phyloP scores from a whole-genome alignment of 2,888 invertebrate genomes.

The Acrobasis suavella region DNA sequence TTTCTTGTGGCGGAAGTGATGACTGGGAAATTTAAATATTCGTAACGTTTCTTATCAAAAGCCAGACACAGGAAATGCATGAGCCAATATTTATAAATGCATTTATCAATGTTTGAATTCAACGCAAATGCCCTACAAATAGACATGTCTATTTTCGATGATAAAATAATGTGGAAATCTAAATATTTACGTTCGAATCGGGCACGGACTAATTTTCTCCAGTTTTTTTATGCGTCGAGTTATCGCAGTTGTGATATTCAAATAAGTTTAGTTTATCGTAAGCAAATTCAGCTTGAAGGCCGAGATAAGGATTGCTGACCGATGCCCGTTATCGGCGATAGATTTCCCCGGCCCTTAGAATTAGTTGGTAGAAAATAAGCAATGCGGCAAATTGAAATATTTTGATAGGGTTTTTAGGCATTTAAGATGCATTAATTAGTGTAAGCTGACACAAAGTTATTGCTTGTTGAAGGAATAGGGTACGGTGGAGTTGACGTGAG shows the following conservation, averaged over 20 bases:
- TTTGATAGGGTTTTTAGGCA: background rate
- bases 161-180: slow-evolving; percentile 4
- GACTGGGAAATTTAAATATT: background rate
- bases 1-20: no score
- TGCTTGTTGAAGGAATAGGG: no score
- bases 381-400: background rate
- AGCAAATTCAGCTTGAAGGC: slow-evolving; percentile 19
- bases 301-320: slow-evolving; percentile 12
- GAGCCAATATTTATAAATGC: slow-evolving; percentile 21
- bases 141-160: slow-evolving; percentile 3
- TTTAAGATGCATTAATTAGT: no score
- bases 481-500: no score
- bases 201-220: slow-evolving; percentile 1
- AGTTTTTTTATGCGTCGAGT: slow-evolving; percentile 5
- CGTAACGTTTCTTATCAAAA: slow-evolving; percentile 17
- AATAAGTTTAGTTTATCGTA: slow-evolving; percentile 18
- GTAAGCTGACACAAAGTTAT: no score
- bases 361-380: background rate
- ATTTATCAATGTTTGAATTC: slow-evolving; percentile 11
- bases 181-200: slow-evolving; percentile 4
- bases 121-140: slow-evolving; percentile 8
- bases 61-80: slow-evolving; percentile 17
- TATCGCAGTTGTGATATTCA: slow-evolving; percentile 16
- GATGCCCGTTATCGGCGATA: slow-evolving; percentile 5
- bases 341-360: slow-evolving; percentile 9